Evolutionary conservation across 1,140 invertebrate species (phyloP).

Genomic region (Drosophila biarmipes): DNA sequence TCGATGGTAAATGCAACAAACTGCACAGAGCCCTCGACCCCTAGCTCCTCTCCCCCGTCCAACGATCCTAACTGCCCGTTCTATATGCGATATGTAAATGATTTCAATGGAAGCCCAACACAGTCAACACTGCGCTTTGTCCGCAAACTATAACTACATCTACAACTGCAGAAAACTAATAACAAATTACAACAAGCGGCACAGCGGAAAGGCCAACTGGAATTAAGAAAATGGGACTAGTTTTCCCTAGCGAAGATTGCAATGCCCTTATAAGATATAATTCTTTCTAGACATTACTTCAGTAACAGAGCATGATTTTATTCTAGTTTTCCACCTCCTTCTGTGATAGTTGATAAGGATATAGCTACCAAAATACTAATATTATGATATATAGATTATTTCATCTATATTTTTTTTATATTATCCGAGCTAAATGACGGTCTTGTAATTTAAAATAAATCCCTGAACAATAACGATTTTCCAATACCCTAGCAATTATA

Average conservation of each 20-base stretch:
- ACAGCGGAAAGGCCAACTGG: conserved; percentile 53
- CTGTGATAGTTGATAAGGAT: no score
- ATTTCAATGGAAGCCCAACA: conserved; percentile 73
- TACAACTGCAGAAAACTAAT: conserved; percentile 68
- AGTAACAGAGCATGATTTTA: neutral
- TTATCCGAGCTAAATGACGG: neutral
- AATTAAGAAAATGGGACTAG: conserved; percentile 5
- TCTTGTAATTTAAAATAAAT: neutral
- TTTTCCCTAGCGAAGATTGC: neutral
- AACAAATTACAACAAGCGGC: conserved; percentile 73
- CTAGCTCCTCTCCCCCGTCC: neutral
- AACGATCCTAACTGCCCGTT: neutral
- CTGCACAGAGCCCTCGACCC: conserved; percentile 41
- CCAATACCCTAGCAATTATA: conserved; percentile 1
- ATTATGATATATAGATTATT: no score
- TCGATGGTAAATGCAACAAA: conserved; percentile 75
- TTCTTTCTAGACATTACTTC: neutral
- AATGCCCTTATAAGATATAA: conserved; percentile 8
- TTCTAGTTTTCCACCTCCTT: no score
- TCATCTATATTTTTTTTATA: no score
- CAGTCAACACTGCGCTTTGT: conserved; percentile 27
- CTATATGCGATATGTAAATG: conserved; percentile 76
- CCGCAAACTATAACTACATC: conserved; percentile 32
- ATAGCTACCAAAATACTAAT: no score
- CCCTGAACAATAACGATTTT: neutral